Evolutionary conservation across 2,113 vertebrate species (phyloP), one percentile per base, ranked within the genome.

Genomic region (Echinops telfairi): DNA sequence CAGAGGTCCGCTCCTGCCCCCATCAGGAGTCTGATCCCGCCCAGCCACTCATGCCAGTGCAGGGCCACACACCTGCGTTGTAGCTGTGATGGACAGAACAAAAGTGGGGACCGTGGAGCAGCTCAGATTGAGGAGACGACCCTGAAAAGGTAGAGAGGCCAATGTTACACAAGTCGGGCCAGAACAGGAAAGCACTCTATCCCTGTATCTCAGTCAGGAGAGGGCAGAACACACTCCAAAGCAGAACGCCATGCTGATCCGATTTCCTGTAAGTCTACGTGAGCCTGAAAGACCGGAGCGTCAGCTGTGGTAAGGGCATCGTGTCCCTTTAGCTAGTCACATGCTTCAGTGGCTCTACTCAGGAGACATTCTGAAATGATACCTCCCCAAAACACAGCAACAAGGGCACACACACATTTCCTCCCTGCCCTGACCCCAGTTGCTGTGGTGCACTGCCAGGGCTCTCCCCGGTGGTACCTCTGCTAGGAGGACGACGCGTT

Each of bases 81-180:
- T 99, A 80, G 99, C 99, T 4, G 99, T 99, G 98, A 99, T 99
- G 95, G 99, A 99, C 93, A 99, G 98, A 31, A 99, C 99, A 91
- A 99, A 99, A 23, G 99, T 99, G 82, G 99, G 99, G 88, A 99
- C 99, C 0, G 99, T 99, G 96, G 99, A 99, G 97, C 99, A 99
- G 98, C 99, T 99, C 97, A 99, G 97, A 96, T 99, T 99, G 89
- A 99, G 98, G 33, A 99, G 99, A 62, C 99, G 99, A 40, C 99
- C 99, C 99, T 99, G 96, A 94, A 89, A 92, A 87, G 25, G 64
- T 66, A 25, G 60, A 64, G 64, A 40, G 43, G 76, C 62, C 83
- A 23, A 12, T 2, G 40, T 62, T 15, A 15, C 4, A 5, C 1
- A 76, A 58, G 73, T n/a, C 76, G 84, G 4, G 4, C 68, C 85